Conservation (phyloP, 2,113 vertebrate genomes). For the Cromileptes altivelis region DNA sequence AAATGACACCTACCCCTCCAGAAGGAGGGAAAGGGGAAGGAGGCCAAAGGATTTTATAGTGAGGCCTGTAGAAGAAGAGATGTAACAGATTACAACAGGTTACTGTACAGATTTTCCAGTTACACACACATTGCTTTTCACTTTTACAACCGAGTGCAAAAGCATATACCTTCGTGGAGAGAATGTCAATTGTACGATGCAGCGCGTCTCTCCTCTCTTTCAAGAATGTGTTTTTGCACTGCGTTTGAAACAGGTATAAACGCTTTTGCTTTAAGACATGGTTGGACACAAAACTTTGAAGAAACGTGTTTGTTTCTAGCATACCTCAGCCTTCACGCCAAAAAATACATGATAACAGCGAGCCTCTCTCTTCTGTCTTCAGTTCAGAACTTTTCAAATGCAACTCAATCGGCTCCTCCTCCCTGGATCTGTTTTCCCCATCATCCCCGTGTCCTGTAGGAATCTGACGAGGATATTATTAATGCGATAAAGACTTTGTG, state of each 20-base stretch:
- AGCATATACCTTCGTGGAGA: not conserved
- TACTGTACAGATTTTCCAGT: not conserved
- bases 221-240: not conserved
- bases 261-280: not conserved
- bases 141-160: not conserved
- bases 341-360: constrained; percentile 19
- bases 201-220: not conserved
- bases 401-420: constrained; percentile 2
- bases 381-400: constrained; percentile 21
- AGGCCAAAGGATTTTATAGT: not conserved
- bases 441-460: constrained; percentile 45
- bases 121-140: not conserved
- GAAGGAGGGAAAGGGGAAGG: not conserved
- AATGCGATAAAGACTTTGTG: constrained; percentile 75
- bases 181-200: not conserved
- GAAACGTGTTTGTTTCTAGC: not conserved
- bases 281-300: not conserved
- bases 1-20: not conserved
- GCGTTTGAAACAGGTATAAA: not conserved
- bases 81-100: not conserved
- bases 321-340: not conserved
- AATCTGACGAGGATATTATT: constrained; percentile 69
- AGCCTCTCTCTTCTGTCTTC: constrained; percentile 11
- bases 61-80: not conserved
- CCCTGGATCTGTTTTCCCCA: constrained; percentile 71